Conservation (phyloP, 2,888 invertebrate species). For the Dascillus cervinus region DNA sequence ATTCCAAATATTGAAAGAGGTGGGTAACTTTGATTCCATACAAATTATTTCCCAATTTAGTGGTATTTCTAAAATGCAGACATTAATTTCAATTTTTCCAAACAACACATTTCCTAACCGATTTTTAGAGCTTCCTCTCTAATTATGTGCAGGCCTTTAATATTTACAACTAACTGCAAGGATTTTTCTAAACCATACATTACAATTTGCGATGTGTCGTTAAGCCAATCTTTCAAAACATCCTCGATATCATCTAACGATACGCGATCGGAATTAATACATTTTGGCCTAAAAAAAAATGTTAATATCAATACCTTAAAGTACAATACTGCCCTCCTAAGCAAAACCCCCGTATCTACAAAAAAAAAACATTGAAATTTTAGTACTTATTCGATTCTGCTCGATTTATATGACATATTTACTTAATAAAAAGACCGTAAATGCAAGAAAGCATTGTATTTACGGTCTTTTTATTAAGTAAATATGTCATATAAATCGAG, state of each 20-base stretch:
- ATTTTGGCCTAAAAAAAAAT: constrained; percentile 28
- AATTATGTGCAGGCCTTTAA: constrained; percentile 65
- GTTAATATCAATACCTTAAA: not conserved
- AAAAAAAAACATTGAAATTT: too few species aligned
- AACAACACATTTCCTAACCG: constrained; percentile 41
- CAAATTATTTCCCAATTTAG: constrained; percentile 58
- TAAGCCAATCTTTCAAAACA: constrained; percentile 54
- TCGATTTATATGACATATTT: too few species aligned
- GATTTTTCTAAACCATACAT: constrained; percentile 51
- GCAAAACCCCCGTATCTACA: too few species aligned
- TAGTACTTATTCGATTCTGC: too few species aligned
- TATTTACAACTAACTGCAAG: constrained; percentile 57
- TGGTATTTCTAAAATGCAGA: constrained; percentile 55
- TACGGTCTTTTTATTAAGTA: too few species aligned
- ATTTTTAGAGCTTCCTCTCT: constrained; percentile 60
- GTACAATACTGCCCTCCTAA: too few species aligned
- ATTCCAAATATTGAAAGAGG: constrained; percentile 58
- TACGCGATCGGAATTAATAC: constrained; percentile 10
- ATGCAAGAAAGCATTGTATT: too few species aligned
- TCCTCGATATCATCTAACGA: constrained; percentile 4
- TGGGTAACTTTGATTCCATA: constrained; percentile 49
- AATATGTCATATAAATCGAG: too few species aligned
- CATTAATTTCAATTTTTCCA: too few species aligned
- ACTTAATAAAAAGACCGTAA: too few species aligned
- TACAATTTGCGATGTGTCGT: constrained; percentile 51